Conservation (phyloP, 2,113 vertebrate species). For the Piaya cayana region DNA sequence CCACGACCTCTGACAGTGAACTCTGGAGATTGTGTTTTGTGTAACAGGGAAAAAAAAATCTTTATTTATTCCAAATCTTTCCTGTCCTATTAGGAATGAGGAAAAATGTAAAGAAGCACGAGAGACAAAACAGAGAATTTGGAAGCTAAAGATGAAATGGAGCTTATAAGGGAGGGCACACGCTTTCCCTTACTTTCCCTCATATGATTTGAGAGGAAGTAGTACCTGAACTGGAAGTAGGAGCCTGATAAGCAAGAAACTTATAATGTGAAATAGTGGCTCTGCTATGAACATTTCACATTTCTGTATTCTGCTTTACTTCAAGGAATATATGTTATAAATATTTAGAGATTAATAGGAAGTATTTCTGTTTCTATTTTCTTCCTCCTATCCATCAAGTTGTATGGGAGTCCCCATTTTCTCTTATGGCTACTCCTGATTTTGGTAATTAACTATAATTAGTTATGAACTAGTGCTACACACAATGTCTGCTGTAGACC, state of each 20-base stretch:
- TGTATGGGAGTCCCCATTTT: neutral
- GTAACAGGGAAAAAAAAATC: neutral
- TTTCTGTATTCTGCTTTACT: neutral
- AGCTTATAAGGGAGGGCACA: neutral
- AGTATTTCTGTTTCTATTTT: neutral
- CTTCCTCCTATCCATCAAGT: neutral
- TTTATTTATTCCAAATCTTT: neutral
- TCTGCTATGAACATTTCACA: neutral
- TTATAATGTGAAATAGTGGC: neutral
- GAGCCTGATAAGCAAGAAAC: neutral
- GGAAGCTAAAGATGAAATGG: neutral
- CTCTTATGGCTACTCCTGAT: neutral
- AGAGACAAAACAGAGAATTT: neutral
- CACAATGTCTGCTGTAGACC: neutral
- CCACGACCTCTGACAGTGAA: neutral
- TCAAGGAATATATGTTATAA: neutral
- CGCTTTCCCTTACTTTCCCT: neutral
- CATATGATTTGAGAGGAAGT: neutral
- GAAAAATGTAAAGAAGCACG: neutral
- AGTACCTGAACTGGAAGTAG: neutral
- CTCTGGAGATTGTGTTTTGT: neutral
- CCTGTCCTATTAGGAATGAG: neutral
- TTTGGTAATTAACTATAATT: neutral
- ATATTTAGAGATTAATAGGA: neutral
- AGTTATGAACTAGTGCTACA: neutral